phyloP scores from a whole-genome alignment of 2,113 vertebrate species.

The Okapia johnstoni region DNA sequence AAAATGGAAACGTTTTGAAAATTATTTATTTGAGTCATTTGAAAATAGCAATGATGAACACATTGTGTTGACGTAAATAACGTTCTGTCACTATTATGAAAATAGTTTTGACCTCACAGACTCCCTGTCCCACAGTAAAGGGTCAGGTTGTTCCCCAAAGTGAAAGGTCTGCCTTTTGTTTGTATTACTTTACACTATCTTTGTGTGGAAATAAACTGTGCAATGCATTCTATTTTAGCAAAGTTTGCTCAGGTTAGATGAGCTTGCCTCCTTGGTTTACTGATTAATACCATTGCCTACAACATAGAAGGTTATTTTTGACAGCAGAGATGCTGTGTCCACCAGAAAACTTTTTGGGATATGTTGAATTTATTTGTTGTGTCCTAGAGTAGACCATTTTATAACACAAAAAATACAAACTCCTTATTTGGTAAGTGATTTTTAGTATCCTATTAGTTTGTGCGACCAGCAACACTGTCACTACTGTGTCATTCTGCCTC shows the following conservation, averaged over 20 bases:
- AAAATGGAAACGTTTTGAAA: background rate
- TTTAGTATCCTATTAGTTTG: background rate
- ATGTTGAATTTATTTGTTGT: background rate
- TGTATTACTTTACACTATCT: background rate
- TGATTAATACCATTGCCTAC: background rate
- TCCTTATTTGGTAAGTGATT: background rate
- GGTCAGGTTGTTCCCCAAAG: background rate
- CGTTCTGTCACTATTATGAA: background rate
- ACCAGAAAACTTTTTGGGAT: background rate
- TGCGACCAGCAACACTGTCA: background rate
- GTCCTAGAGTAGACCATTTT: background rate
- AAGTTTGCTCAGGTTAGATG: background rate
- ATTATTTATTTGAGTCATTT: background rate
- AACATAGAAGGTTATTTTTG: background rate
- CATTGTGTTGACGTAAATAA: background rate
- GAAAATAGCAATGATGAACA: background rate
- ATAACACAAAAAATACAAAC: background rate
- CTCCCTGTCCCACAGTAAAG: background rate
- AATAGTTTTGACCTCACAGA: background rate
- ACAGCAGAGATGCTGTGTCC: background rate
- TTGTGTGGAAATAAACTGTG: background rate
- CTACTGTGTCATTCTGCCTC: background rate
- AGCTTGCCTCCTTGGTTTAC: background rate
- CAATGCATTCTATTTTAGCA: background rate
- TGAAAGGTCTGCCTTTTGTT: background rate